Evolutionary conservation across 2,797 vertebrate genomes (phyloP).

Genomic region (Pelobates cultripes): DNA sequence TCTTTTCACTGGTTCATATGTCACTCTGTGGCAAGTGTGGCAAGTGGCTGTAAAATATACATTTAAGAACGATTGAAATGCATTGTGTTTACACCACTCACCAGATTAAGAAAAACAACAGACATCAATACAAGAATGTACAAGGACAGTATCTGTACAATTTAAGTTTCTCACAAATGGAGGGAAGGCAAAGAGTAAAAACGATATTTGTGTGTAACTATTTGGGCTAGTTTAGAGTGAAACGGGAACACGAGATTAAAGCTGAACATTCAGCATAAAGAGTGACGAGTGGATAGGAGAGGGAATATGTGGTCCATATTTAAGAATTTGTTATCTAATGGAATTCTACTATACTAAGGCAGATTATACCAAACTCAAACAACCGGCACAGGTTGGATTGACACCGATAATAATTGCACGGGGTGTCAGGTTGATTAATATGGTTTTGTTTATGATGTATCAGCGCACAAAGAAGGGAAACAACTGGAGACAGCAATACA

Average conservation of each 20-base stretch:
- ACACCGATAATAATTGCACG: slow-evolving; percentile 16
- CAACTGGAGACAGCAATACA: slow-evolving; percentile 1
- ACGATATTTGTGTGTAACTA: no score
- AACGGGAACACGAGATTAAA: no score
- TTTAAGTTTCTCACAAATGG: no score
- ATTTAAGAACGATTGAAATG: neutral
- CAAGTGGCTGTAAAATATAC: neutral
- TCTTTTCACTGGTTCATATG: neutral
- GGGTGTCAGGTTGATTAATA: slow-evolving; percentile 6
- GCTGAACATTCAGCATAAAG: no score
- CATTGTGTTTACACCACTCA: no score
- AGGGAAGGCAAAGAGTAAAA: no score
- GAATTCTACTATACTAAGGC: neutral
- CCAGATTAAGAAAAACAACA: no score
- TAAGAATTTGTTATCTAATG: neutral
- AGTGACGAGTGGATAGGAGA: no score
- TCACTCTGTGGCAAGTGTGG: neutral
- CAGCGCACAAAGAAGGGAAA: slow-evolving; percentile 13
- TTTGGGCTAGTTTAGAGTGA: no score
- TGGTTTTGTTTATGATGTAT: slow-evolving; percentile 10
- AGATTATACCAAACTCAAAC: neutral
- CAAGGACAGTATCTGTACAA: no score
- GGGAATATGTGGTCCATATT: no score
- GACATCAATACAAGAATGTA: no score
- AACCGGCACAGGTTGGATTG: neutral